phyloP scores from a whole-genome alignment of 1,140 invertebrate species.

The Drosophila melanica region DNA sequence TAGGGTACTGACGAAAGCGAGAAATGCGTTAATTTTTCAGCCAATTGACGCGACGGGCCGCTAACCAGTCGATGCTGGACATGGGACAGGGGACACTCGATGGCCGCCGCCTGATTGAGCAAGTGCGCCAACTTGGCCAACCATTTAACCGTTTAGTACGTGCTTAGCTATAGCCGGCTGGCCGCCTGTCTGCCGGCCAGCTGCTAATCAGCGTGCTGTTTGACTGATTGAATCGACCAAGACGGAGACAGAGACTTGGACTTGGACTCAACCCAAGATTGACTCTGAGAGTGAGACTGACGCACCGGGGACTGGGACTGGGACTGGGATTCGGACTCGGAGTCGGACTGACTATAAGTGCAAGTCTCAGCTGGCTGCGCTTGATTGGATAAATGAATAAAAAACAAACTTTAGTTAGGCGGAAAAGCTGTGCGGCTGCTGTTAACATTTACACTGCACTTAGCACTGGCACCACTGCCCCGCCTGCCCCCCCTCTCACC shows the following conservation, averaged over 20 bases:
- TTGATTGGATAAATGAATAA: slow-evolving; percentile 80
- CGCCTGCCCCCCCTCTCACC: background rate
- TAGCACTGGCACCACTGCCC: slow-evolving; percentile 41
- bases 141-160: slow-evolving; percentile 37
- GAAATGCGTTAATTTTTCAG: slow-evolving; percentile 78
- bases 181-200: slow-evolving; percentile 14
- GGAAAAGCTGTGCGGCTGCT: slow-evolving; percentile 47
- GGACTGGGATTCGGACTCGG: background rate
- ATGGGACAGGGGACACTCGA: slow-evolving; percentile 3
- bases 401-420: slow-evolving; percentile 57
- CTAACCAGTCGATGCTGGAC: slow-evolving; percentile 19
- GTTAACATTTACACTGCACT: slow-evolving; percentile 80
- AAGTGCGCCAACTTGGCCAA: slow-evolving; percentile 19
- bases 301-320: background rate
- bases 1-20: slow-evolving; percentile 60
- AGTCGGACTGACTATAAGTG: background rate
- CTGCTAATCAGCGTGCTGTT: slow-evolving; percentile 73
- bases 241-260: background rate
- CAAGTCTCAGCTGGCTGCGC: slow-evolving; percentile 54
- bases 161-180: slow-evolving; percentile 21
- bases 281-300: slow-evolving; percentile 7
- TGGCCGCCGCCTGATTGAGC: slow-evolving; percentile 33
- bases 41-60: slow-evolving; percentile 57
- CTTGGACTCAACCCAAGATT: too few relatives aligned
- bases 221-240: slow-evolving; percentile 75